Base-by-base conservation (phyloP, 2,797 vertebrate species). In the Chelon auratus region DNA sequence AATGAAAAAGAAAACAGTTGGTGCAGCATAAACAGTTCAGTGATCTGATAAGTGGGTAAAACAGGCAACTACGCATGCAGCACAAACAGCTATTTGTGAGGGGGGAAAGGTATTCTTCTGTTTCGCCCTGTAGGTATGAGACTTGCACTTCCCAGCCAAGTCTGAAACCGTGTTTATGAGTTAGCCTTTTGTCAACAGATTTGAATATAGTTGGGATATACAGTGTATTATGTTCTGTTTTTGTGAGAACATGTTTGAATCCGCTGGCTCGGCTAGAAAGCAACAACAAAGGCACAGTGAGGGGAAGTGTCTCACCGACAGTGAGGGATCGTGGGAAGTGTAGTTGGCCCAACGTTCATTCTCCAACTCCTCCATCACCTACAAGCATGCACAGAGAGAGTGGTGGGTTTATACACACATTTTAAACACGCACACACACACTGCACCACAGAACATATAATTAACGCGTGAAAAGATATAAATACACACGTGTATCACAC, bases 341-440 rank as follows among this genome's bases (percentile, higher is more conserved):
- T 95, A 95, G 1, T 90, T 93, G 52, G 97, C 97, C 97, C 97
- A 99, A 60, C 97, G 96, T 78, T 99, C 98, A 24, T 96, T 99
- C 85, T 99, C 98, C 92, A 99, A 93, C 64, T 99, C 97, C 60
- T 99, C 98, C 96, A 97, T 98, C 85, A 99, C 97, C 93, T 99
- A 96, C 78, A 95, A 95, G 95, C 95, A 97, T 97, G 77, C 83
- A 85, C 50, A 84, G 78, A 91, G 54, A 91, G 48, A 82, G 81
- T 72, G 61, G 36, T 20, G 45, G 70, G 47, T 67, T 88, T 85
- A 81, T 53, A 69, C 37, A 64, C 43, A 62, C 22, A 73, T 42
- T 62, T 33, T 51, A 66, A 62, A 17, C 45, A n/a, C 30, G 48
- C 20, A 45, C 30, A 59, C n/a, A 47, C 59, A 54, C 1, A 58